These are phyloP conservation scores for Montipora capitata DNA, from an alignment of 92 coral and sea anemone genomes.

Conservation along the genomic window DNA sequence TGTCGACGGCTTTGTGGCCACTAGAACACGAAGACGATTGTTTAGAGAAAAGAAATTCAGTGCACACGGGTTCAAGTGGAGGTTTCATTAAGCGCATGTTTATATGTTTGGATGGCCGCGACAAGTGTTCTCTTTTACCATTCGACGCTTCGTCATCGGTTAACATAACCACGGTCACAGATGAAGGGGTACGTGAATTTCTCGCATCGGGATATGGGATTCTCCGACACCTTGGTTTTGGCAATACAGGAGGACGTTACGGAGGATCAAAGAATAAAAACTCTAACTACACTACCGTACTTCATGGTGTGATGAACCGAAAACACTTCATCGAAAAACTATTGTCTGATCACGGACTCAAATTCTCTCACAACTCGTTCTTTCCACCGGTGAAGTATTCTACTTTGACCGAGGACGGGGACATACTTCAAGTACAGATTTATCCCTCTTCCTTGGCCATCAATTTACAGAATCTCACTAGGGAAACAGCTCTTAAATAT, in stretches of 20 bases:
- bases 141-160: slow-evolving; percentile 26
- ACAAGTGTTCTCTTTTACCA: slow-evolving; percentile 17
- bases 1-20: slow-evolving; percentile 30
- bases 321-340: neutral
- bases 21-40: slow-evolving; percentile 2
- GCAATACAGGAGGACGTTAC: slow-evolving; percentile 6
- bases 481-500: neutral
- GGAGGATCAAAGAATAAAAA: slow-evolving; percentile 7
- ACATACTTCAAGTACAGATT: slow-evolving; percentile 16
- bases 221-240: slow-evolving; percentile 11
- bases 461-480: slow-evolving; percentile 22
- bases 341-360: slow-evolving; percentile 1
- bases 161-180: slow-evolving; percentile 13
- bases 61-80: slow-evolving; percentile 30
- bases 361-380: slow-evolving; percentile 8
- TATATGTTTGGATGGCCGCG: slow-evolving; percentile 12
- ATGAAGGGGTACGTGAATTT: slow-evolving; percentile 3
- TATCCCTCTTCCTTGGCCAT: slow-evolving; percentile 6
- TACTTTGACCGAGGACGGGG: neutral
- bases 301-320: slow-evolving; percentile 23
- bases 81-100: slow-evolving; percentile 27
- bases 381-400: slow-evolving; percentile 25
- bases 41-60: slow-evolving; percentile 8
- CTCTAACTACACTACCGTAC: slow-evolving; percentile 22
- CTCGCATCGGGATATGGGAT: slow-evolving; percentile 25